Base-by-base conservation (phyloP, 2,113 vertebrate genomes). In the Apodemus speciosus region DNA sequence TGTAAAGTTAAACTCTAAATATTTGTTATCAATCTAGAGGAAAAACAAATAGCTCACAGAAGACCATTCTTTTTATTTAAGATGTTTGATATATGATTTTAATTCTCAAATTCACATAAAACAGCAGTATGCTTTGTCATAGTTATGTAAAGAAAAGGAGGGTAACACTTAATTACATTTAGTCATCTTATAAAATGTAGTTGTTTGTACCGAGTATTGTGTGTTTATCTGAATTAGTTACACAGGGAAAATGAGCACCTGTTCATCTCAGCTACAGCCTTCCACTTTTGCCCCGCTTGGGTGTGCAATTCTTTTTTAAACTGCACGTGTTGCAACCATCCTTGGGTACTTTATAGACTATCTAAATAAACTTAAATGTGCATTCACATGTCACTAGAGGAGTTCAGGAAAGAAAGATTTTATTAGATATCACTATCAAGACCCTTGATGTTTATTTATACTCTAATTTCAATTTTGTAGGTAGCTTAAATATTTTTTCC, bases 401-500 rank as follows among this genome's bases (percentile, higher is more conserved):
- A 79, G n/a, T 69, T 4, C 40, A 69, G 62, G 20, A n/a, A 9
- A 9, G 56, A 16, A 77, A 68, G 15, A 25, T 68, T 94, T 97
- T 76, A 84, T 73, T 93, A 95, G 91, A 72, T 23, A 25, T 91
- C 93, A 72, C 75, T 97, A 95, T 85, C 53, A 0, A 49, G 51
- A 60, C 8, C 46, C n/a, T 91, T 53, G 51, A 75, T 84, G 25
- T 66, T 93, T 76, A 81, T 40, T 88, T 89, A 32, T 58, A 23
- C 49, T 92, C 38, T 84, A 25, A 40, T 87, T 72, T 92, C 40
- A 91, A 13, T 93, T 69, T 51, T 91, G 18, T 8, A 92, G 14
- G 83, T 85, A 95, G 49, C 11, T 95, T 97, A 97, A 92, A 91
- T 97, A n/a, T 94, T 96, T 85, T 94, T 96, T 93, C 75, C 11